Percentiles rank a stretch among this genome's conserved stretches.
phyloP scores from a whole-genome alignment of 2,888 invertebrate genomes.

The Ashinkailepas kermadecensis region DNA sequence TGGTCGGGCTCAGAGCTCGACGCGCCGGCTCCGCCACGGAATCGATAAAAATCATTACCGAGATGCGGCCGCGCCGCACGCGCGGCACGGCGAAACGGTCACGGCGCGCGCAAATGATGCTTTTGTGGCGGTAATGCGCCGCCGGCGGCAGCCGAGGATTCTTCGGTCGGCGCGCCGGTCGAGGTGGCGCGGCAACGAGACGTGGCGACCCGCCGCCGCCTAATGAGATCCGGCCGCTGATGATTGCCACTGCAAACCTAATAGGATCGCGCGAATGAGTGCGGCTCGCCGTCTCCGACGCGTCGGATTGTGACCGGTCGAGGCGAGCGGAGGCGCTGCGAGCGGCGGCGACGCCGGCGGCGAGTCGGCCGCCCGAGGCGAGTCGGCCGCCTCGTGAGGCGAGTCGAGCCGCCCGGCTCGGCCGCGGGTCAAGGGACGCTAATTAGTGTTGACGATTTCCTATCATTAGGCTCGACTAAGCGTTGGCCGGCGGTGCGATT shows the following conservation, averaged over 20 bases:
- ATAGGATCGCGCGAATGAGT: conserved; percentile 1
- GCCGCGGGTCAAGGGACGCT: conserved; percentile 2
- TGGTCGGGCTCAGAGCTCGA: too few relatives aligned
- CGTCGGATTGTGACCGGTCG: too few relatives aligned
- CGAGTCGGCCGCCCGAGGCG: neutral
- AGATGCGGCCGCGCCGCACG: neutral
- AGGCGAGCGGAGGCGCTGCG: neutral
- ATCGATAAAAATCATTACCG: conserved; percentile 10
- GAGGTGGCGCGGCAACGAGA: too few relatives aligned
- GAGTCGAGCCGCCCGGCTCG: neutral
- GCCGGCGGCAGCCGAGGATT: neutral
- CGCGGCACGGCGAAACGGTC: neutral
- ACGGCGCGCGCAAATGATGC: neutral
- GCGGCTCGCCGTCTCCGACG: too few relatives aligned
- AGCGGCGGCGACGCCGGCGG: neutral
- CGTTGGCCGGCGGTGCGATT: neutral
- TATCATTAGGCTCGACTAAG: conserved; percentile 1
- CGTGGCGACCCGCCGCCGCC: too few relatives aligned
- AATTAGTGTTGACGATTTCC: conserved; percentile 22
- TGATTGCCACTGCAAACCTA: conserved; percentile 4
- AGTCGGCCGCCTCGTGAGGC: neutral
- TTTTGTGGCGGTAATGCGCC: neutral
- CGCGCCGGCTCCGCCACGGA: neutral
- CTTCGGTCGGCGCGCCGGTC: too few relatives aligned
- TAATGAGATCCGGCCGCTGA: neutral